Percentiles rank a stretch among this genome's conserved stretches.
Conservation (phyloP, 2,113 vertebrate species). For the Aythya baeri region DNA sequence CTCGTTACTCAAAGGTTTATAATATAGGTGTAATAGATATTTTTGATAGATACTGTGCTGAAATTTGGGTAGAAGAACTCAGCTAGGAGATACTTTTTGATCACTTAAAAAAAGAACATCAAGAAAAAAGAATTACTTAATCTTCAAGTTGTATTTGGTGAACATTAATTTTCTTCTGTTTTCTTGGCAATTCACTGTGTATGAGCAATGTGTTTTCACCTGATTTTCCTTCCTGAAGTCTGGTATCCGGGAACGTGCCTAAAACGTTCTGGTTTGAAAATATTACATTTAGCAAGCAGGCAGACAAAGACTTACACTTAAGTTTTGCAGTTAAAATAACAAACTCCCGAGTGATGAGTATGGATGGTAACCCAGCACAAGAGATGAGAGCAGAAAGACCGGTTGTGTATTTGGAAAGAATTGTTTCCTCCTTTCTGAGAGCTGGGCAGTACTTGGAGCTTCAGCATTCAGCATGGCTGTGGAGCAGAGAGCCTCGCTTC, state of each 20-base stretch:
- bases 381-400: neutral
- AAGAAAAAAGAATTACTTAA: neutral
- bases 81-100: neutral
- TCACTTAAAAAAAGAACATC: neutral
- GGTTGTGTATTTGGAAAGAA: neutral
- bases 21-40: neutral
- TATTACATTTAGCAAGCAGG: fast-evolving
- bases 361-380: neutral
- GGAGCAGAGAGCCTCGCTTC: fast-evolving
- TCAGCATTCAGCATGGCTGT: fast-evolving
- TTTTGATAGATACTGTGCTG: neutral
- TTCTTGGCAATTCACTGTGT: neutral
- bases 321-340: neutral
- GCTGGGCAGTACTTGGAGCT: neutral
- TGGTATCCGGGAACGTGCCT: neutral
- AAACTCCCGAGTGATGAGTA: neutral
- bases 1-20: neutral
- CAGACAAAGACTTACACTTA: neutral
- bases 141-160: neutral
- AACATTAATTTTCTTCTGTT: neutral
- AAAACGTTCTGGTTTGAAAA: neutral
- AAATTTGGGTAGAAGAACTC: neutral
- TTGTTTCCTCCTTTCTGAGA: neutral
- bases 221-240: neutral
- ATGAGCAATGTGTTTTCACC: neutral